Evolutionary conservation across 2,113 vertebrate species (phyloP).

Genomic region (Perca fluviatilis): DNA sequence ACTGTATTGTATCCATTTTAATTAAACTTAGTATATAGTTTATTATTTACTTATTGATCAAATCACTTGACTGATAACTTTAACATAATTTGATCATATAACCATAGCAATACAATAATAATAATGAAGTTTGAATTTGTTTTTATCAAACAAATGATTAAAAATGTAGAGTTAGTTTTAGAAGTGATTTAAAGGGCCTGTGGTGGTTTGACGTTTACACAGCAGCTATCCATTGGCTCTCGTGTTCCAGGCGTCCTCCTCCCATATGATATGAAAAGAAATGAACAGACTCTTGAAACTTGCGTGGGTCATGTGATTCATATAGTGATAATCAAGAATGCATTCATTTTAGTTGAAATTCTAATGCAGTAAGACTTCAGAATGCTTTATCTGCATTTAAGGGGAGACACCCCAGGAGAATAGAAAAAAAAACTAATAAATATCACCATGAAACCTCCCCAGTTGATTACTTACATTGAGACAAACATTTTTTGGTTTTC

Average conservation of each 20-base stretch:
- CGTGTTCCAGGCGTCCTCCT: not conserved
- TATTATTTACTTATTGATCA: not conserved
- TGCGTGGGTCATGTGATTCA: not conserved
- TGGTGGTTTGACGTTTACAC: not conserved
- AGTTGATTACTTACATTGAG: too few species aligned
- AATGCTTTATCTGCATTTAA: not conserved
- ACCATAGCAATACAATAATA: not conserved
- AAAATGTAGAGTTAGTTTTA: not conserved
- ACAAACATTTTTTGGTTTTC: too few species aligned
- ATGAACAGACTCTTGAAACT: not conserved
- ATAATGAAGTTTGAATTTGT: not conserved
- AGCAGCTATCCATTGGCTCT: not conserved
- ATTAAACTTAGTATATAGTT: too few species aligned
- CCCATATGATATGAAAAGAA: not conserved
- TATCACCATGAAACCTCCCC: too few species aligned
- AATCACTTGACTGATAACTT: not conserved
- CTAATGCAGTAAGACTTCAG: not conserved
- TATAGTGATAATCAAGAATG: not conserved
- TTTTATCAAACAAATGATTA: not conserved
- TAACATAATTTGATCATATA: not conserved
- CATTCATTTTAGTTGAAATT: not conserved
- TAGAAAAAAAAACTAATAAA: too few species aligned
- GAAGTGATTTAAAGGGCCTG: too few species aligned
- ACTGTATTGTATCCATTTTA: too few species aligned
- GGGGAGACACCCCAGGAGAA: too few species aligned